A percentile compares a stretch with the other conserved stretches of the same genome.
Conservation (phyloP, 1,140 invertebrate genomes). For the Sycophila sp. region DNA sequence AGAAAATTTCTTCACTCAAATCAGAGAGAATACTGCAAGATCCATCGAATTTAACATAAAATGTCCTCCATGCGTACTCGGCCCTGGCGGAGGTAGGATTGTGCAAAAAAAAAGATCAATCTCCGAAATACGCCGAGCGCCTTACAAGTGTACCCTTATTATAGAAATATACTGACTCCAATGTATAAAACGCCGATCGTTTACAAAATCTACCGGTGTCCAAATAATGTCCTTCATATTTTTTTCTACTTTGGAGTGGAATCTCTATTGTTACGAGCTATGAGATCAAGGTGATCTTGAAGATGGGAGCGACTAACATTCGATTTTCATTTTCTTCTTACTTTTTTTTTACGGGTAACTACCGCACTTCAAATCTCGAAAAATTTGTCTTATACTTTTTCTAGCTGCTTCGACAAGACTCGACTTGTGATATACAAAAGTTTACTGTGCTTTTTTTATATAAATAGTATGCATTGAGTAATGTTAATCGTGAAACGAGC, state of each 20-base stretch:
- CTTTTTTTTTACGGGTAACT: conserved; percentile 9
- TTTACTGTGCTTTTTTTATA: conserved; percentile 18
- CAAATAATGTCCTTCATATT: conserved; percentile 27
- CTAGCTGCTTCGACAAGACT: neutral
- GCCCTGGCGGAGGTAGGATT: conserved; percentile 42
- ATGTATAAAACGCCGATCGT: conserved; percentile 31
- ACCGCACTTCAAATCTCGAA: neutral
- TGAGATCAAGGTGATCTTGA: conserved; percentile 40
- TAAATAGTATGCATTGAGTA: conserved; percentile 22
- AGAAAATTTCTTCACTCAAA: no score
- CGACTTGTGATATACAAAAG: conserved; percentile 16
- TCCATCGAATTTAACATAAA: conserved; percentile 30
- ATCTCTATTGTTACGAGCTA: conserved; percentile 30
- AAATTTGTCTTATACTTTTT: conserved; percentile 3
- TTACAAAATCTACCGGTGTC: conserved; percentile 27
- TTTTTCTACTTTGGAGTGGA: conserved; percentile 22
- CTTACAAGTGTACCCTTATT: conserved; percentile 23
- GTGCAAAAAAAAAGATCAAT: conserved; percentile 41
- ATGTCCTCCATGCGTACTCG: conserved; percentile 13
- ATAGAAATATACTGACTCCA: conserved; percentile 36
- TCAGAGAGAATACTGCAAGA: conserved; percentile 11
- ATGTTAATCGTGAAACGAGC: conserved; percentile 4
- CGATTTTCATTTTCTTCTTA: neutral
- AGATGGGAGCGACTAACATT: conserved; percentile 22
- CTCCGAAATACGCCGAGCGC: conserved; percentile 21